phyloP scores from a whole-genome alignment of 2,888 invertebrate genomes.

The Amitus sp. region DNA sequence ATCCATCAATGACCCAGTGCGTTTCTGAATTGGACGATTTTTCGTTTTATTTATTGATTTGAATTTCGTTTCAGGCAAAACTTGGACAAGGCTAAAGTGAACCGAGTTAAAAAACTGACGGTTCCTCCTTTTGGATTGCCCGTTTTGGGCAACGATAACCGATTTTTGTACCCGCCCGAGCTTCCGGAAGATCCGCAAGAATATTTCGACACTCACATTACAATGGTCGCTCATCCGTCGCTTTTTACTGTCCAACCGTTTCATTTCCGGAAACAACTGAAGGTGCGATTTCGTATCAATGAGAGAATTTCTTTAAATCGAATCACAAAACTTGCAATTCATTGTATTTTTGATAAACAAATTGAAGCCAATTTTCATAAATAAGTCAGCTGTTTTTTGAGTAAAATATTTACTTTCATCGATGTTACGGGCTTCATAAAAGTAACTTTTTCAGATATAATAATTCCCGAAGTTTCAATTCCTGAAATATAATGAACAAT shows the following conservation, averaged over 20 bases:
- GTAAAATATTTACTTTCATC: too few relatives aligned
- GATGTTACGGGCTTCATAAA: too few relatives aligned
- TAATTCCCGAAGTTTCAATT: too few relatives aligned
- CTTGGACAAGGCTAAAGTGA: neutral
- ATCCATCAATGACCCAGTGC: constrained; percentile 69
- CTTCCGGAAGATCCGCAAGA: constrained; percentile 55
- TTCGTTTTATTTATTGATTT: constrained; percentile 1
- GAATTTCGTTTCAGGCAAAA: neutral
- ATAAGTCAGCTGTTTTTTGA: too few relatives aligned
- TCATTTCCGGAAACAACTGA: constrained; percentile 39
- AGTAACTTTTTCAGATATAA: too few relatives aligned
- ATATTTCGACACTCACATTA: constrained; percentile 77
- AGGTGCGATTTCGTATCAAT: constrained; percentile 46
- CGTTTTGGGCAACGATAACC: constrained; percentile 11
- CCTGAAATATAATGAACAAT: too few relatives aligned
- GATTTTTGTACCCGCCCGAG: constrained; percentile 59
- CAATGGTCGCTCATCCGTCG: constrained; percentile 81
- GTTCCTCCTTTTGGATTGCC: constrained; percentile 33
- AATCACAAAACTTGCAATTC: too few relatives aligned
- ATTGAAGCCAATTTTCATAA: too few relatives aligned
- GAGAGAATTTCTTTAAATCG: neutral
- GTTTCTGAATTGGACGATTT: constrained; percentile 41
- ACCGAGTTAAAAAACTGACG: neutral
- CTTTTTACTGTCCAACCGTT: constrained; percentile 72
- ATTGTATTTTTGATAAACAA: too few relatives aligned